Base-by-base conservation (phyloP, 2,888 invertebrate species). In the Creontiades dilutus region DNA sequence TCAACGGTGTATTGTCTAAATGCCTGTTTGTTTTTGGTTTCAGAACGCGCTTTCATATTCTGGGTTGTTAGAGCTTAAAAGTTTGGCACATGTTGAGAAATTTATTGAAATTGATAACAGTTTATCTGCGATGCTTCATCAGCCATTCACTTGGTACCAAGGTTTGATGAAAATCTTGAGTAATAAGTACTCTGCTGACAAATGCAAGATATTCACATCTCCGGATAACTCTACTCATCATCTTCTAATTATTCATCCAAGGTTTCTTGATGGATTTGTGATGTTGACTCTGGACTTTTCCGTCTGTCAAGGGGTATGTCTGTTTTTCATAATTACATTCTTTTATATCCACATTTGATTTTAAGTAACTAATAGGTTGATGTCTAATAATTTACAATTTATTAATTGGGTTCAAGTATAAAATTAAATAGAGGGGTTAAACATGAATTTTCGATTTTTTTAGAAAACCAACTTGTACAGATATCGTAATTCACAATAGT, bases 71-170 rank as follows among this genome's bases (percentile, higher is more conserved):
- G 96, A 96, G 93, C 93, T 96, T 81, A 94, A 95, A 91, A 94
- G 94, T 28, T 93, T 96, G 68, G 95, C 96, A 0, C 94, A 94
- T 85, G 93, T 95, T 16, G 94, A 95, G 91, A 94, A 95, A 19
- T 93, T 96, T 27, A 94, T 94, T 88, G 94, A 94, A 81, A 93
- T 96, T 80, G 96, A 96, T 92, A 93, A 94, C 0, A 94, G 95
- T 92, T 93, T 96, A 55, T 93, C 93, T 7, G 94, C 95, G 9
- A 93, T 96, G 85, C 92, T 94, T n/a, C 94, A 94, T 92, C 96
- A 96, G 93, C 94, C 95, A 0, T 92, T 95, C 3, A 92, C 93
- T 27, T 96, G 96, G 96, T 96, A 96, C 92, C 95, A 95, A 92
- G 94, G 94, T 4, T 93, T 96, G 46, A 94, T 95, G n/a, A 95